Base-by-base conservation (phyloP, 1,140 invertebrate genomes). In the Zophobas morio region DNA sequence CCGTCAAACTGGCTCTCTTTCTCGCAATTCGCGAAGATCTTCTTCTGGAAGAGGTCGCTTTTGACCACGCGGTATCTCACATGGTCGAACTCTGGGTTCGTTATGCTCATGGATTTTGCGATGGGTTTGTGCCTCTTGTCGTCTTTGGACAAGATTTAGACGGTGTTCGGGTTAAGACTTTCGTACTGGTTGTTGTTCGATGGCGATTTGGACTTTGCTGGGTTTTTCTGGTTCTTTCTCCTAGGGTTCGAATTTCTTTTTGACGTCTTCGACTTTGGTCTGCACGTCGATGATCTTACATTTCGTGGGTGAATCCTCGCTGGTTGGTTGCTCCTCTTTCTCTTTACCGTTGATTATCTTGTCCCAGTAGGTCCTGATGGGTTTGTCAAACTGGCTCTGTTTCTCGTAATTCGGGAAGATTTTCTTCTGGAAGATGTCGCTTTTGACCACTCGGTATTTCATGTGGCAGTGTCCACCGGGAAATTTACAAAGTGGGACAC, bases 1-100 rank as follows among this genome's bases (percentile, higher is more conserved):
- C 93, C 94, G 60, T 95, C 93, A 81, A 95, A 94, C 80, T 93
- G 91, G 0, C 92, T 91, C 83, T 93, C 92, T 83, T 91, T 92
- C 53, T 90, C 91, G 53, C 91, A 91, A 78, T 89, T 89, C 1
- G 86, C 90, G 78, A 92, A 90, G 79, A 94, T 91, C 81, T 92
- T 94, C 82, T 93, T 94, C 71, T 93, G 90, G 81, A 94, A 93
- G 74, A 94, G 83, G 81, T 94, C 92, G 0, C 93, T 93, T 84
- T 94, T 94, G 79, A 94, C 91, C 33, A 94, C 92, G 86, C 93
- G 93, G 82, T 94, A 94, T 70, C 93, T 88, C 0, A 94, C 92
- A 78, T 94, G 93, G 86, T 94, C 93, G 81, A 94, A 94, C 83
- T 94, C 92, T 2, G 90, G 91, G 70, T 88, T 88, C 88, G 89